A percentile compares a stretch with the other conserved stretches of the same genome.
phyloP scores from a whole-genome alignment of 2,797 vertebrate species.

The Mormyrus hasselquistii region DNA sequence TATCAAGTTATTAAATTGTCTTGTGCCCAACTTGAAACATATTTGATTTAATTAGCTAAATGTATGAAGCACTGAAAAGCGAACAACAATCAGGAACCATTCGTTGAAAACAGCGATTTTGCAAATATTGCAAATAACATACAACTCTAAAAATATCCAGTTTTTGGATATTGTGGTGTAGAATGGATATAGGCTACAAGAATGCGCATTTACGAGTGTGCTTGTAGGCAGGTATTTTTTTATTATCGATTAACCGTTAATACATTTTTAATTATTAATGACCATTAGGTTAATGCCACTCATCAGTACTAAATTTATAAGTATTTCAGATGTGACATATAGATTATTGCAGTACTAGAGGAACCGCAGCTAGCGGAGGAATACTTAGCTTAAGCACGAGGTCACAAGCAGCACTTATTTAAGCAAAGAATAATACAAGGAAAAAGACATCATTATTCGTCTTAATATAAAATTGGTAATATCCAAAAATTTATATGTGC shows the following conservation, averaged over 20 bases:
- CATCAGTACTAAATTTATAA: not conserved
- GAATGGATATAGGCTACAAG: not conserved
- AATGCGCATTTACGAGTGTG: not conserved
- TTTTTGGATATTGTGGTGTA: not conserved
- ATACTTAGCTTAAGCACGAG: constrained; percentile 50
- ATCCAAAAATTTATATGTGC: not conserved
- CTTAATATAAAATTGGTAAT: constrained; percentile 26
- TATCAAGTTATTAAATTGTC: not conserved
- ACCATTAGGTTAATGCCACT: not conserved
- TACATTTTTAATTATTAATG: not conserved
- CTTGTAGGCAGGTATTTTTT: not conserved
- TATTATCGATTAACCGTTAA: not conserved
- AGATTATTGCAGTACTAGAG: constrained; percentile 27
- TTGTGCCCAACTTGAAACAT: not conserved
- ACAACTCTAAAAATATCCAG: not conserved
- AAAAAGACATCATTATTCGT: constrained; percentile 20
- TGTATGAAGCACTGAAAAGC: not conserved
- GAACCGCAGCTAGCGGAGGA: constrained; percentile 53
- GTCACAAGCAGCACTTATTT: constrained; percentile 45
- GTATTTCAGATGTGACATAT: not conserved
- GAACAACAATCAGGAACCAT: not conserved
- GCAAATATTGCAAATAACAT: not conserved
- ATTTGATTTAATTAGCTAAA: not conserved
- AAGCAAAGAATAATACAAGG: constrained; percentile 34
- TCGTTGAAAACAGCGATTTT: not conserved